Conservation (phyloP, 2,113 vertebrate species). For the Parus major region DNA sequence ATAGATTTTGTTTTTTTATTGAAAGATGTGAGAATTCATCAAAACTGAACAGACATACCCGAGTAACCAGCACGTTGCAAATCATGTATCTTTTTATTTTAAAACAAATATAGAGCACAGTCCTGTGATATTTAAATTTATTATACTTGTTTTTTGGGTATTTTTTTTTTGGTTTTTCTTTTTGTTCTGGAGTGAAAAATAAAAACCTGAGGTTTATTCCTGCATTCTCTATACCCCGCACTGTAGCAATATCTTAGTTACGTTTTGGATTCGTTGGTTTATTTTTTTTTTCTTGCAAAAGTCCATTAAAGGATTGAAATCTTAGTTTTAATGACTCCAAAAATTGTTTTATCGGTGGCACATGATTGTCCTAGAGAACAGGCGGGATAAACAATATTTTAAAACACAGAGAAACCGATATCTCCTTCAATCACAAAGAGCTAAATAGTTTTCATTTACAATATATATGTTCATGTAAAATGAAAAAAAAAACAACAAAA, state of each 20-base stretch:
- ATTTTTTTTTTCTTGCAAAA: not conserved
- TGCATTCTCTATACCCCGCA: conserved; percentile 74
- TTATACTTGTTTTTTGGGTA: conserved; percentile 52
- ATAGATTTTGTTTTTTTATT: conserved; percentile 81
- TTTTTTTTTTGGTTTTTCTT: conserved; percentile 61
- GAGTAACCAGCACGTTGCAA: conserved; percentile 88
- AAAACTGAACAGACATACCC: conserved; percentile 77
- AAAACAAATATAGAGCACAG: conserved; percentile 74
- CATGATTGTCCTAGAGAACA: conserved; percentile 78
- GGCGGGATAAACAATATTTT: conserved; percentile 79
- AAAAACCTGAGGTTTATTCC: conserved; percentile 91
- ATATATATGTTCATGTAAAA: conserved; percentile 91
- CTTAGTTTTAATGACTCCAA: not conserved
- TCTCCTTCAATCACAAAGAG: conserved; percentile 86
- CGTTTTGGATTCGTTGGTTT: not conserved
- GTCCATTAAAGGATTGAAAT: not conserved
- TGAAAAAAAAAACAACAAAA: conserved; percentile 64
- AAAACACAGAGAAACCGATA: conserved; percentile 78
- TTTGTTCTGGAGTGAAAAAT: conserved; percentile 86
- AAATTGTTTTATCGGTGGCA: conserved; percentile 75
- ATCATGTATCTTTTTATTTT: conserved; percentile 76
- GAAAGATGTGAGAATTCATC: conserved; percentile 88
- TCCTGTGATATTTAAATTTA: conserved; percentile 71
- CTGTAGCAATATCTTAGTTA: conserved; percentile 30
- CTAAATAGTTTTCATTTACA: conserved; percentile 91